Percentiles rank a stretch among this genome's conserved stretches.
Evolutionary conservation across 2,113 vertebrate species (phyloP).

Genomic region (Corythornis vintsioides): DNA sequence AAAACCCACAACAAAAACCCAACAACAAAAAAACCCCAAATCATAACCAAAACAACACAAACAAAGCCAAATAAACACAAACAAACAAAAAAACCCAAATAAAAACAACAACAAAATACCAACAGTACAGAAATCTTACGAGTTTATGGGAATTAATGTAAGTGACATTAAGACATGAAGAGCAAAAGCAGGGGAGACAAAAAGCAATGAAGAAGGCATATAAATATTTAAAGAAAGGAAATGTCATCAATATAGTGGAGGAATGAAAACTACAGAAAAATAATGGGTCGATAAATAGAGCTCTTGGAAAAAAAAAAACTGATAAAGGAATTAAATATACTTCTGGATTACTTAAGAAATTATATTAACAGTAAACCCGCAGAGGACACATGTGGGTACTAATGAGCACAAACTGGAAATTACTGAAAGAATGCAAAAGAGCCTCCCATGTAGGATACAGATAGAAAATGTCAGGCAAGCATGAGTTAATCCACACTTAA

Average conservation of each 20-base stretch:
- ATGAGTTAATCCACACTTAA: slow-evolving; percentile 36
- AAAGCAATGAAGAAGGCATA: neutral
- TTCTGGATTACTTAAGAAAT: slow-evolving; percentile 20
- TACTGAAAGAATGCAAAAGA: neutral
- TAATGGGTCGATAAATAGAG: slow-evolving; percentile 1
- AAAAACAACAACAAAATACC: no score
- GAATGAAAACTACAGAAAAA: slow-evolving; percentile 25
- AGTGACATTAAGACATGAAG: neutral
- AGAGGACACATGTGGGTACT: neutral
- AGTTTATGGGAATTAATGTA: neutral
- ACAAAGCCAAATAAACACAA: no score
- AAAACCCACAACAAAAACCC: neutral
- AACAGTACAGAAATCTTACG: neutral
- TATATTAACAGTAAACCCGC: neutral
- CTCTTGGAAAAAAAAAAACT: neutral
- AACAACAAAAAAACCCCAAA: no score
- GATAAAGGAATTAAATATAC: neutral
- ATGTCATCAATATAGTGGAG: neutral
- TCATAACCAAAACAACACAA: no score
- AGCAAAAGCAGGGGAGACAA: neutral
- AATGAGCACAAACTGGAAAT: neutral
- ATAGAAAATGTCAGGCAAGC: neutral
- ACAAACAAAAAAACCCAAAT: no score
- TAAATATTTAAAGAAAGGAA: slow-evolving; percentile 17
- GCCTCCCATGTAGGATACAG: neutral